Evolutionary conservation across 1,140 invertebrate genomes (phyloP), one percentile per base, ranked within the genome.

Genomic region (Physella acuta): DNA sequence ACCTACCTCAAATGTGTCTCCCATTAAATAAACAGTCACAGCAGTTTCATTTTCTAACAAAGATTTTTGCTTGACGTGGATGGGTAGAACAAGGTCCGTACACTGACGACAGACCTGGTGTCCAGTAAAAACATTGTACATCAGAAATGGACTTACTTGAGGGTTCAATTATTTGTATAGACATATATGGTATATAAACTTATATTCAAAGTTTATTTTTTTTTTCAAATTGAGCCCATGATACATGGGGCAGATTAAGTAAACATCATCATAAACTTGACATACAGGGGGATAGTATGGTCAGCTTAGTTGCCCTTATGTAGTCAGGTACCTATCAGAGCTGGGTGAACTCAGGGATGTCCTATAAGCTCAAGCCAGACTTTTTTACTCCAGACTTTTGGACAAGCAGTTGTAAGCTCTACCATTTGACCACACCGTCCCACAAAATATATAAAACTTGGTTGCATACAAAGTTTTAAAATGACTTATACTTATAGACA

Each of bases 1-100:
- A n/a, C n/a, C n/a, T 1, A 68, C 66, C 66, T 68, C 66, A 30
- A 68, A 68, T 1, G 66, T 59, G n/a, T 68, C 66, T 28, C 34
- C 55, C 3, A 68, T 4, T 4, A 49, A 33, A 26, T 16, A 60
- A 3, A 60, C 39, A 4, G 55, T 59, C 24, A 68, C 37, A 0
- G 24, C 4, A 3, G 3, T 8, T 39, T 68, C 66, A n/a, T 39
- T 56, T 2, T 59, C 37, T 2, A 68, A 2, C 56, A 68, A 5
- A 26, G 36, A 36, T 33, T 60, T 68, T 20, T 68, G 36, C 26
- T 28, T 17, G 2, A 31, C 28, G 20, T 68, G 66, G 1, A 49
- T 37, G 2, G 66, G 56, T 20, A 68, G 49, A 17, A 5, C 51
- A 24, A 68, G 52, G 1, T 17, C 36, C 33, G 26, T 30, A 36